A percentile compares a stretch with the other conserved stretches of the same genome.
Evolutionary conservation across 2,113 vertebrate genomes (phyloP).

Genomic region (Dromaius novaehollandiae): DNA sequence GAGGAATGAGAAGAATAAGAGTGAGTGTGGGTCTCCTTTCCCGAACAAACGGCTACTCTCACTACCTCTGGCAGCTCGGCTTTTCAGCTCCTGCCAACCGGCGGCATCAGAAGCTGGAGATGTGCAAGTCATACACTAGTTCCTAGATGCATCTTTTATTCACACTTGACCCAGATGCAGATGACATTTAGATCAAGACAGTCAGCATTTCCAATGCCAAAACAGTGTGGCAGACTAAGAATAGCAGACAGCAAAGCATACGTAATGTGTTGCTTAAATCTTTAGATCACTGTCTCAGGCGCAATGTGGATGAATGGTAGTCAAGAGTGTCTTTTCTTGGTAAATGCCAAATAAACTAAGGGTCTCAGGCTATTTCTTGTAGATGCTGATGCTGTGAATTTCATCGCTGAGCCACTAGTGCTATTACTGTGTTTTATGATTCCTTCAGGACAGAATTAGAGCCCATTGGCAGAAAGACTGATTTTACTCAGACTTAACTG

Average conservation of each 20-base stretch:
- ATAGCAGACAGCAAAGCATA: not conserved
- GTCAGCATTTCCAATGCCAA: not conserved
- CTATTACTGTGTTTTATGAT: not conserved
- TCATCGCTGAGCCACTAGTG: not conserved
- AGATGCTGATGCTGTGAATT: not conserved
- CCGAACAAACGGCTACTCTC: not conserved
- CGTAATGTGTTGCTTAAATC: not conserved
- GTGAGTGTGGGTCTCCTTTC: not conserved
- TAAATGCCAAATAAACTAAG: not conserved
- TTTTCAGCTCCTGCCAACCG: not conserved
- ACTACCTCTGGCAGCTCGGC: not conserved
- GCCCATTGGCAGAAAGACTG: not conserved
- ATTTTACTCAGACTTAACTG: not conserved
- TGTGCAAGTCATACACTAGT: not conserved
- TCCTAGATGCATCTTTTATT: not conserved
- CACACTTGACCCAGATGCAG: not conserved
- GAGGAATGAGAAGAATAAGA: not conserved
- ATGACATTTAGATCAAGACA: constrained; percentile 8
- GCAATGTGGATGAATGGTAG: not conserved
- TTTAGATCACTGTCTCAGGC: not conserved
- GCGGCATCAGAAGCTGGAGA: not conserved
- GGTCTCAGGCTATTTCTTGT: not conserved
- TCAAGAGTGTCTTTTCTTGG: not conserved
- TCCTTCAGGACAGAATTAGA: not conserved
- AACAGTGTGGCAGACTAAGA: not conserved